Percentiles rank a stretch among this genome's conserved stretches.
Conservation (phyloP, 2,113 vertebrate genomes). For the Hippocampus guttulatus region DNA sequence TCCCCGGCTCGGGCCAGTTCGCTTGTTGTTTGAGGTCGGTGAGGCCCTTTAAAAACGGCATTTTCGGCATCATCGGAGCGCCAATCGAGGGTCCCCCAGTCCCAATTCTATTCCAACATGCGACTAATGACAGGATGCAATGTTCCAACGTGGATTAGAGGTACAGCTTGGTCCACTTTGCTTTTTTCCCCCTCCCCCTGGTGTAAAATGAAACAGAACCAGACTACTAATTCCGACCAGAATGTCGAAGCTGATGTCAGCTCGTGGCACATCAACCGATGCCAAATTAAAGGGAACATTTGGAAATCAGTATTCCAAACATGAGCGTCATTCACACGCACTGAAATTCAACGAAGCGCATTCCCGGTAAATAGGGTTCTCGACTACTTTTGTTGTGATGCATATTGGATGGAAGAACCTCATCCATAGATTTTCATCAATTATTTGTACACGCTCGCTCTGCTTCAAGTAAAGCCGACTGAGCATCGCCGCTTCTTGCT, state of each 20-base stretch:
- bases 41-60: no score
- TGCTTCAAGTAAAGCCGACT: no score
- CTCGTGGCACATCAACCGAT: neutral
- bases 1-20: no score
- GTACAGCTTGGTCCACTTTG: neutral
- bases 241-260: neutral
- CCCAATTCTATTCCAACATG: neutral
- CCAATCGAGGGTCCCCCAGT: no score
- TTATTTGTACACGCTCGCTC: no score
- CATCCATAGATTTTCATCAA: no score
- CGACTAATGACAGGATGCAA: neutral
- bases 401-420: no score
- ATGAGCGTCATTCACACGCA: neutral
- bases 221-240: neutral
- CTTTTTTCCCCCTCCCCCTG: neutral
- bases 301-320: neutral
- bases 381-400: no score
- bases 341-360: no score
- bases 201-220: neutral
- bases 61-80: no score
- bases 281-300: neutral
- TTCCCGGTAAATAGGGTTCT: no score
- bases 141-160: neutral
- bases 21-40: neutral
- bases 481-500: no score